Conservation (phyloP, 2,797 vertebrate genomes). For the Masticophis lateralis region DNA sequence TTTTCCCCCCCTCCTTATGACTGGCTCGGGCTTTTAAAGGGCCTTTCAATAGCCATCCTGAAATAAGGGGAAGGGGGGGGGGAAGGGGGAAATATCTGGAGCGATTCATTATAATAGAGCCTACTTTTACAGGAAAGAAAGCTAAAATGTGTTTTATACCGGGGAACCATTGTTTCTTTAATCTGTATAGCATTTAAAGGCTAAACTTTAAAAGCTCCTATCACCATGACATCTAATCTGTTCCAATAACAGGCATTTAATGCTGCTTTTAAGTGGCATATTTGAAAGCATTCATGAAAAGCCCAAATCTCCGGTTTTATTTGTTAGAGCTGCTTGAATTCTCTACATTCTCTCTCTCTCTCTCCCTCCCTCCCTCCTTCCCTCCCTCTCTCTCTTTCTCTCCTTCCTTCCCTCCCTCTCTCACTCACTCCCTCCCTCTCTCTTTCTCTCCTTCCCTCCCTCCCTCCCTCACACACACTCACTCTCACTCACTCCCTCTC, state of each 20-base stretch:
- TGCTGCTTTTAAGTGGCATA: neutral
- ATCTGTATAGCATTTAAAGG: neutral
- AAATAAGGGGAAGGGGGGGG: neutral
- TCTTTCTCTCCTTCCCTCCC: neutral
- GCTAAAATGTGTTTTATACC: neutral
- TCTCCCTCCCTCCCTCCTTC: no score
- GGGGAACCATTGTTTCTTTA: neutral
- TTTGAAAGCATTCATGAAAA: neutral
- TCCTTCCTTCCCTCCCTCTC: rapidly evolving
- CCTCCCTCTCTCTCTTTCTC: no score
- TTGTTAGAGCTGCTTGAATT: neutral
- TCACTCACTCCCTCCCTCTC: rapidly evolving
- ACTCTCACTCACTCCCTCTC: rapidly evolving
- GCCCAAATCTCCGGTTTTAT: neutral
- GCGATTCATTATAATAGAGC: neutral
- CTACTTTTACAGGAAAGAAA: neutral
- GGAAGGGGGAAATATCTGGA: neutral
- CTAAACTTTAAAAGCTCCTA: neutral
- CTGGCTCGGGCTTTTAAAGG: neutral
- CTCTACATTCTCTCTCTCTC: neutral
- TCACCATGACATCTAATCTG: neutral
- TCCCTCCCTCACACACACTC: neutral
- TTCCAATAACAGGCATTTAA: conserved; percentile 13
- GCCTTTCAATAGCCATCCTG: neutral
- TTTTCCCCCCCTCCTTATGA: neutral